A percentile compares a stretch with the other conserved stretches of the same genome.
Conservation (phyloP, 2,888 invertebrate species). For the Conomelus anceps region DNA sequence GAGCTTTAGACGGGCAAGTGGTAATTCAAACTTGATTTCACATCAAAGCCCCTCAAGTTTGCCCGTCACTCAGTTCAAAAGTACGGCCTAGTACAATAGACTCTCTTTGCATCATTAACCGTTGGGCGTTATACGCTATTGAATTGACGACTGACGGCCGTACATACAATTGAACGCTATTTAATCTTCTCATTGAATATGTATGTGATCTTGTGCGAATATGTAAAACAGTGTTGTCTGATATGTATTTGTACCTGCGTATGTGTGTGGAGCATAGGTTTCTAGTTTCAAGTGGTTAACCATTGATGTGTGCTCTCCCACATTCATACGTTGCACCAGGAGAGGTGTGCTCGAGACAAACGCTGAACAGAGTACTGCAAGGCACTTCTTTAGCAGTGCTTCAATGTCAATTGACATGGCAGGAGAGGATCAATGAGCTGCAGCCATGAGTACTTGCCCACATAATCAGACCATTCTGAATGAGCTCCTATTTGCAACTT, state of each 20-base stretch:
- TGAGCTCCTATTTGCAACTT: not conserved
- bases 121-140: not conserved
- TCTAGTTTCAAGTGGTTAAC: not conserved
- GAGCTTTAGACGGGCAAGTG: not conserved
- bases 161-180: not conserved
- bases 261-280: not conserved
- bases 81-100: not conserved
- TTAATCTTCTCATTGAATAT: not conserved
- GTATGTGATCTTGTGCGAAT: not conserved
- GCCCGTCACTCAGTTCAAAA: not conserved
- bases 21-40: not conserved
- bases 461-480: not conserved
- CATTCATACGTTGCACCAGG: not conserved
- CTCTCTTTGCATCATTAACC: not conserved
- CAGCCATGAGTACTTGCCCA: not conserved
- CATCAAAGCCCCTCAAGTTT: not conserved
- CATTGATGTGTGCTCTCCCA: not conserved
- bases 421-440: not conserved
- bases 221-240: not conserved
- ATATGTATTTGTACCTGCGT: not conserved
- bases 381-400: not conserved
- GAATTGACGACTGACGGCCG: not conserved
- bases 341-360: too few relatives aligned
- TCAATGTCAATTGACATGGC: not conserved
- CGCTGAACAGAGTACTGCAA: not conserved